Evolutionary conservation across 2,797 vertebrate species (phyloP).

Genomic region (Falco biarmicus): DNA sequence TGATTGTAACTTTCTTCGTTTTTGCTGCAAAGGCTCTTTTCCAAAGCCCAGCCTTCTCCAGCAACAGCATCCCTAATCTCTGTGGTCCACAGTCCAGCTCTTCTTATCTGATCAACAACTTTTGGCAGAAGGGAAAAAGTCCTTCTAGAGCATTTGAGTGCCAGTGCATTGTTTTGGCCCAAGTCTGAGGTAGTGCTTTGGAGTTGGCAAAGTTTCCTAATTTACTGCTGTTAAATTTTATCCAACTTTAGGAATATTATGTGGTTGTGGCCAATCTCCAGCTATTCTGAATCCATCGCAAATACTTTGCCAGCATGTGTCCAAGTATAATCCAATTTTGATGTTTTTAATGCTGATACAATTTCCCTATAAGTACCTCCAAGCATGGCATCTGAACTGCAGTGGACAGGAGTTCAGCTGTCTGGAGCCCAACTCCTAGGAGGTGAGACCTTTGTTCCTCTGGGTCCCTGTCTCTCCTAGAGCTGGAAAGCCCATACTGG

Average conservation of each 20-base stretch:
- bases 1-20: background rate
- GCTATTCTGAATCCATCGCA: constrained; percentile 31
- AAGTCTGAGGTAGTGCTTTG: background rate
- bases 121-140: background rate
- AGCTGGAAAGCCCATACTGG: background rate
- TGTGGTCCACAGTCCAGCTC: background rate
- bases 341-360: constrained; percentile 11
- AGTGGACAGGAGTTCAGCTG: background rate
- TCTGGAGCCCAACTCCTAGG: background rate
- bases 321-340: constrained; percentile 24
- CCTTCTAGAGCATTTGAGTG: background rate
- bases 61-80: background rate
- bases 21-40: background rate
- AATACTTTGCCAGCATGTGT: constrained; percentile 50
- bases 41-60: background rate
- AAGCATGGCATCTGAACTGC: background rate
- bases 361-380: background rate
- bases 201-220: constrained; percentile 10
- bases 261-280: constrained; percentile 13
- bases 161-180: background rate
- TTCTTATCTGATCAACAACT: constrained; percentile 26
- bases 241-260: constrained; percentile 40
- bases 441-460: background rate
- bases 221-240: constrained; percentile 47
- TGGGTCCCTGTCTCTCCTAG: background rate